phyloP scores from a whole-genome alignment of 1,140 invertebrate species.

The Drosophila lacteicornis region DNA sequence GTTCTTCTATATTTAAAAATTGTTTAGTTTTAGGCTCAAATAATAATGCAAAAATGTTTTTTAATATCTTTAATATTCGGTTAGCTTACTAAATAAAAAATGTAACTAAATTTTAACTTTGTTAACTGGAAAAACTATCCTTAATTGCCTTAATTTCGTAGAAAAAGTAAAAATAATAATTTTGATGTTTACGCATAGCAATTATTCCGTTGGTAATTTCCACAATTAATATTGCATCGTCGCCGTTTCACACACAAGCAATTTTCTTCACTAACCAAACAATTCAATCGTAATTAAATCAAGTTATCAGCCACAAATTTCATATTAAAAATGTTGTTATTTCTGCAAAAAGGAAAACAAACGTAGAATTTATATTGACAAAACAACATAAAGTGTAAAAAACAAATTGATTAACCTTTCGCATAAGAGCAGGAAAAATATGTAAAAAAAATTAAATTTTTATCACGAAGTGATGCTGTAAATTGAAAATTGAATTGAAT shows the following conservation, averaged over 20 bases:
- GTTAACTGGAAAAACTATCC: background rate
- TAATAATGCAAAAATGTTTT: background rate
- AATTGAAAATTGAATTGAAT: constrained; percentile 40
- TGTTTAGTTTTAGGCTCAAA: too few relatives aligned
- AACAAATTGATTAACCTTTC: constrained; percentile 34
- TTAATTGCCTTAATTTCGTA: background rate
- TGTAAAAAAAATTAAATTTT: constrained; percentile 22
- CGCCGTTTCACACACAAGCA: background rate
- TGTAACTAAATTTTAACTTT: background rate
- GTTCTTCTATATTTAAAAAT: too few relatives aligned
- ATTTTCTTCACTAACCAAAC: constrained; percentile 29
- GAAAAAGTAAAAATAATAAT: constrained; percentile 5
- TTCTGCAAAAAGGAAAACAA: constrained; percentile 12
- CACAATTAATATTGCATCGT: constrained; percentile 7
- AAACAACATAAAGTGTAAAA: constrained; percentile 9
- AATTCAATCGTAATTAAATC: constrained; percentile 40
- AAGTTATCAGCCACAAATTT: constrained; percentile 30
- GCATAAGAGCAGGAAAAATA: constrained; percentile 10
- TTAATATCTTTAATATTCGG: background rate
- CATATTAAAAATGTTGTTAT: constrained; percentile 35
- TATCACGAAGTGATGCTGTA: constrained; percentile 7
- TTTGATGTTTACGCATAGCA: background rate
- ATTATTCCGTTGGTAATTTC: background rate
- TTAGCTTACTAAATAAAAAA: background rate
- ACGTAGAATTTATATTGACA: constrained; percentile 24